Evolutionary conservation across 2,888 invertebrate genomes (phyloP), one percentile per base, ranked within the genome.

Genomic region (Pseudoips prasinana): DNA sequence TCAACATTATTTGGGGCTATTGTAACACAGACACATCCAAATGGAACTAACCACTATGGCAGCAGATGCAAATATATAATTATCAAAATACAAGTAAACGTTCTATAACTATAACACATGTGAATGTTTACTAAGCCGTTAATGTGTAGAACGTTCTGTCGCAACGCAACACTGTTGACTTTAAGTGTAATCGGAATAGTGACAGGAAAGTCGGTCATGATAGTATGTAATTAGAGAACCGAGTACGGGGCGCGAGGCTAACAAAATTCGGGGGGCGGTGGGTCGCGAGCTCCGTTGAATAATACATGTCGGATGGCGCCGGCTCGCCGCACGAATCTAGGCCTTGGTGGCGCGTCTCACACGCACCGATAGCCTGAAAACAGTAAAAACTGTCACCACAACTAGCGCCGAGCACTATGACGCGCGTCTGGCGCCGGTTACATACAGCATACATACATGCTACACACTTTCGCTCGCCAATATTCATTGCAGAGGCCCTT

Each of bases 221-320:
- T 72, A 68, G 70, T 73, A 74, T 75, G 77, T 80, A 78, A 81
- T 81, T 80, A 82, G 78, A 81, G 73, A 68, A 20, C 4, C 71
- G 73, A 65, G 67, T 64, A 64, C 45, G 62, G 52, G 57, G 58
- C 63, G 60, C 68, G 65, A 70, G 67, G 72, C 73, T 74, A 76
- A 82, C 82, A 68, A 70, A 80, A 83, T 77, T 80, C 71, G 77
- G 73, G 76, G 73, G 81, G 78, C 75, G 79, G 80, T 75, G 69
- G 83, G 83, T 81, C 79, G 79, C 64, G 73, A 73, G 64, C 64
- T 45, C 48, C 55, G 64, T 73, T 85, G 83, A 82, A 86, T 86
- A 83, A 85, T 72, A 83, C 83, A 86, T 85, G 70, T 48, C 37
- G 33, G 39, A 39, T 48, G 73, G 80, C 78, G 78, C 74, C 79